A percentile compares a stretch with the other conserved stretches of the same genome.
phyloP scores from a whole-genome alignment of 2,888 invertebrate species.

The Leptothorax acervorum region DNA sequence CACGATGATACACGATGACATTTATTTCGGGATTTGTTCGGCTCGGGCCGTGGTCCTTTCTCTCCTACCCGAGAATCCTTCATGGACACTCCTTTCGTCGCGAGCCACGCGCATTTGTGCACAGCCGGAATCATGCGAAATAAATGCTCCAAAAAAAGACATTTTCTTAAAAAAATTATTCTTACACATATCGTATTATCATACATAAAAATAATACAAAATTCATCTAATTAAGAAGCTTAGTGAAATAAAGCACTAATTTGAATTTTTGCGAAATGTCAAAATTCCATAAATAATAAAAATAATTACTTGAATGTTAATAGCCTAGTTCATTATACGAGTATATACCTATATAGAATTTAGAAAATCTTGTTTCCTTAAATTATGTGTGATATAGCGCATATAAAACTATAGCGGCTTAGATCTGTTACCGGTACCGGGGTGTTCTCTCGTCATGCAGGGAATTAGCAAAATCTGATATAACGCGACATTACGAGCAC shows the following conservation, averaged over 20 bases:
- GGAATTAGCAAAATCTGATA: slow-evolving; percentile 48
- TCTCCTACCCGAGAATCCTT: slow-evolving; percentile 44
- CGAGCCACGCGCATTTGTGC: slow-evolving; percentile 50
- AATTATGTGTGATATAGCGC: neutral
- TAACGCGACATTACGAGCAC: slow-evolving; percentile 55
- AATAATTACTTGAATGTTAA: neutral
- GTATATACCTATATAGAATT: neutral
- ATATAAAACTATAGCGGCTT: neutral
- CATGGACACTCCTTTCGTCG: slow-evolving; percentile 66
- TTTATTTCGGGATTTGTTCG: slow-evolving; percentile 79
- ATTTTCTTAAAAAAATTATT: slow-evolving; percentile 4
- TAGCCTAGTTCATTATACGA: neutral
- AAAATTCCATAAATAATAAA: neutral
- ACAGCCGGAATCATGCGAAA: slow-evolving; percentile 48
- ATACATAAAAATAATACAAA: neutral
- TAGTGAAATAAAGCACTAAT: neutral
- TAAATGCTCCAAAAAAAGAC: slow-evolving; percentile 29
- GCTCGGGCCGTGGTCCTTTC: slow-evolving; percentile 64
- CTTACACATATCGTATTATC: neutral
- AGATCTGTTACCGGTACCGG: slow-evolving; percentile 13
- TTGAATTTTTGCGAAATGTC: neutral
- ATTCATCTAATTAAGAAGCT: slow-evolving; percentile 2
- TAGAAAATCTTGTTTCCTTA: neutral
- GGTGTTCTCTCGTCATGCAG: neutral
- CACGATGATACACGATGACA: slow-evolving; percentile 79